Base-by-base conservation (phyloP, 2,888 invertebrate genomes). In the Tanaodytes sp. region DNA sequence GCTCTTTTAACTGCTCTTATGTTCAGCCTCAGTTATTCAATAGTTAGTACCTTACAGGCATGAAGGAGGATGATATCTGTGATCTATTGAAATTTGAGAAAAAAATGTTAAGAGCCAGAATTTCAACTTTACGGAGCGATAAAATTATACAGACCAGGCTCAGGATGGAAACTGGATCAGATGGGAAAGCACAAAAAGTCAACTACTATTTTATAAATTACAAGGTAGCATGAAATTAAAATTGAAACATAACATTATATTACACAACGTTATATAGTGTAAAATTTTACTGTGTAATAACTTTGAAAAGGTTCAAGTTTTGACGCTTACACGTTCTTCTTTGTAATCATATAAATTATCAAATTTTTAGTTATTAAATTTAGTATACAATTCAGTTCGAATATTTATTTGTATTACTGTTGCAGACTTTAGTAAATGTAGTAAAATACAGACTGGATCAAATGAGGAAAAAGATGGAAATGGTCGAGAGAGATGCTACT, bases 191-290 rank as follows among this genome's bases (percentile, higher is more conserved):
- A 27, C 96, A 95, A 80, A 94, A 96, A 88, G 96, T 97, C 15
- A 97, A 97, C 85, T 98, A 97, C 85, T 98, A 97, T 85, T 98
- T 96, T 82, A 97, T 98, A 76, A 97, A 97, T 86, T 98, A 97
- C 85, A 96, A 96, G 82, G 39, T 39, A 6, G 33, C n/a, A 9
- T n/a, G n/a, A n/a, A 9, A n/a, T n/a, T n/a, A n/a, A n/a, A n/a
- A n/a, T n/a, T n/a, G n/a, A n/a, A n/a, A n/a, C n/a, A n/a, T n/a
- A n/a, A n/a, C n/a, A n/a, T n/a, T n/a, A n/a, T n/a, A n/a, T n/a
- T n/a, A n/a, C n/a, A n/a, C n/a, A n/a, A n/a, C n/a, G n/a, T n/a
- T n/a, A n/a, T n/a, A n/a, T n/a, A n/a, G n/a, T n/a, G n/a, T n/a
- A n/a, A n/a, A n/a, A n/a, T n/a, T n/a, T n/a, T n/a, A n/a, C n/a